Evolutionary conservation across 1,140 invertebrate species (phyloP).

Genomic region (Patella vulgata): DNA sequence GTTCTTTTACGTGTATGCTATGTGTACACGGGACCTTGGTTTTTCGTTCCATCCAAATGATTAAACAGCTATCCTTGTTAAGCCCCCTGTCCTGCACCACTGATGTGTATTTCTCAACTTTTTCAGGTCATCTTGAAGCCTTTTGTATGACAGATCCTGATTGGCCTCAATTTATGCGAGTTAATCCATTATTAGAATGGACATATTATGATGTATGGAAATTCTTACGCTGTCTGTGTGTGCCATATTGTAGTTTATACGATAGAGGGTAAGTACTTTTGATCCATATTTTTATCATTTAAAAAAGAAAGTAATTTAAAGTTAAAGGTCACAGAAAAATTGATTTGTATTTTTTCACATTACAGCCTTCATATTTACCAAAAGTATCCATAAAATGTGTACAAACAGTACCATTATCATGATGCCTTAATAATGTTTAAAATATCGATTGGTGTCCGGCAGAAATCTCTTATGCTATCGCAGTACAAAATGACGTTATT

Average conservation of each 20-base stretch:
- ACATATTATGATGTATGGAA: conserved; percentile 88
- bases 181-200: conserved; percentile 91
- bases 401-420: too few relatives aligned
- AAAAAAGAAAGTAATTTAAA: not conserved
- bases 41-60: too few relatives aligned
- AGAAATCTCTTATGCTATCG: too few relatives aligned
- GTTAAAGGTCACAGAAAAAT: not conserved
- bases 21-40: too few relatives aligned
- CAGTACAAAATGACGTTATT: too few relatives aligned
- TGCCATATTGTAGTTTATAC: conserved; percentile 91
- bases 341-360: not conserved
- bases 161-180: conserved; percentile 89
- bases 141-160: conserved; percentile 81
- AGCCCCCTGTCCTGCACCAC: conserved; percentile 10
- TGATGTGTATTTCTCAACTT: conserved; percentile 8
- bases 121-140: conserved; percentile 55
- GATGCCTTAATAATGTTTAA: too few relatives aligned
- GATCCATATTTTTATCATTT: not conserved
- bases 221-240: conserved; percentile 79
- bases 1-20: too few relatives aligned
- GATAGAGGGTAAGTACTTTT: conserved; percentile 76
- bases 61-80: too few relatives aligned
- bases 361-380: not conserved
- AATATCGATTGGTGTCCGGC: too few relatives aligned
- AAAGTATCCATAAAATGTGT: not conserved